Base-by-base conservation (phyloP, 2,888 invertebrate genomes). In the Andrena camellia region DNA sequence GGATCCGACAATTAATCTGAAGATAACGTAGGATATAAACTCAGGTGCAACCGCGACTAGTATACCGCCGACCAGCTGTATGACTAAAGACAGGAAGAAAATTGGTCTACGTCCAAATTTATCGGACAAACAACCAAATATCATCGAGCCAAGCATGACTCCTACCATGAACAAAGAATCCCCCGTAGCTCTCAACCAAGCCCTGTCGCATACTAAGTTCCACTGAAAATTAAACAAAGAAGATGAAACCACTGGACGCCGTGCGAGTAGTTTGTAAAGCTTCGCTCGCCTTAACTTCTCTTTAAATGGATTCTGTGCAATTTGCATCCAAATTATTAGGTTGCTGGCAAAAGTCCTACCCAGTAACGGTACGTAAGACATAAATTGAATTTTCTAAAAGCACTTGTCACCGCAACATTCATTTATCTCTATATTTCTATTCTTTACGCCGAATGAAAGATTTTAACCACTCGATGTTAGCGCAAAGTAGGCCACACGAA, bases 151-250 rank as follows among this genome's bases (percentile, higher is more conserved):
- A 82, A 97, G 91, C 93, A 97, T 95, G 66, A 97, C 97, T 81
- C 97, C 97, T 85, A 96, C 94, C 97, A 97, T 97, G 91, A 96
- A 96, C 77, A 96, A 90, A 0, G 97, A 95, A 92, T 97, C 97
- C 33, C 96, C 96, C 77, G 95, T 95, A 42, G 97, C 96, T 86
- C 95, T 94, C 85, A 96, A 90, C 94, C 96, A 96, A 48, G 95
- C 95, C 69, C 95, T 95, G 62, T 95, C 95, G 91, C 97, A 97
- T 42, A 97, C 96, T 94, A 97, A 94, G 91, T 96, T 92, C 95
- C 96, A 97, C 95, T 96, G 91, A 74, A 94, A 81, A 31, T 31
- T 79, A 83, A 31, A 7, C 26, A n/a, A 29, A 26, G 31, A 8
- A 48, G 13, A 54, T 8, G 2, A 31, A 42, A 23, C n/a, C 54